Conservation (phyloP, 2,888 invertebrate genomes). For the Atrina japonica region DNA sequence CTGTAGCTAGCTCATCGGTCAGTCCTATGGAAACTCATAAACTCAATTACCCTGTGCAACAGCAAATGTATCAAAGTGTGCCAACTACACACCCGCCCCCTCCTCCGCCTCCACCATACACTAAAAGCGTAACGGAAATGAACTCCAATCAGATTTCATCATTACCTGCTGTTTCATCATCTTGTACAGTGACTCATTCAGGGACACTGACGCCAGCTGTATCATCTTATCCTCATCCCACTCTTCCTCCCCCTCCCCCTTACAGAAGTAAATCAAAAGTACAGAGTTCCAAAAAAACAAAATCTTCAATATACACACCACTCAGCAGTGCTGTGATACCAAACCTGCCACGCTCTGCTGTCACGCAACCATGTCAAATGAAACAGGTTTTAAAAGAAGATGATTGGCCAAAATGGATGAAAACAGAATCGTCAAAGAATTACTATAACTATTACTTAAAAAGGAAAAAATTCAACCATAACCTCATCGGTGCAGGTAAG, state of each 20-base stretch:
- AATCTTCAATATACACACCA: conserved; percentile 12
- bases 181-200: conserved; percentile 7
- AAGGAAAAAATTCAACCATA: conserved; percentile 65
- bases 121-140: conserved; percentile 10
- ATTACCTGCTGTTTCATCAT: conserved; percentile 4
- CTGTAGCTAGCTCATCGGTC: background rate
- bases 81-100: conserved; percentile 3
- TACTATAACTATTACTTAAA: conserved; percentile 66
- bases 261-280: conserved; percentile 25
- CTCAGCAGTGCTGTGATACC: conserved; percentile 41
- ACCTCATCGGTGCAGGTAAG: conserved; percentile 68
- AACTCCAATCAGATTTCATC: conserved; percentile 3
- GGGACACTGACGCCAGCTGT: background rate
- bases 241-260: conserved; percentile 43
- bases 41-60: background rate
- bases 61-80: background rate
- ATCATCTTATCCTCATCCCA: background rate
- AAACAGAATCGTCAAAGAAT: conserved; percentile 69
- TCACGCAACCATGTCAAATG: conserved; percentile 62
- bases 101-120: conserved; percentile 31
- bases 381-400: conserved; percentile 68
- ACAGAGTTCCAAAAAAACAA: no score
- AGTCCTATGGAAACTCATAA: background rate
- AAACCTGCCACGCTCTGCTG: conserved; percentile 56
- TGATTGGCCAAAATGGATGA: conserved; percentile 71